Evolutionary conservation across 1,140 invertebrate species (phyloP), one percentile per base, ranked within the genome.

Genomic region (Homalodisca vitripennis): DNA sequence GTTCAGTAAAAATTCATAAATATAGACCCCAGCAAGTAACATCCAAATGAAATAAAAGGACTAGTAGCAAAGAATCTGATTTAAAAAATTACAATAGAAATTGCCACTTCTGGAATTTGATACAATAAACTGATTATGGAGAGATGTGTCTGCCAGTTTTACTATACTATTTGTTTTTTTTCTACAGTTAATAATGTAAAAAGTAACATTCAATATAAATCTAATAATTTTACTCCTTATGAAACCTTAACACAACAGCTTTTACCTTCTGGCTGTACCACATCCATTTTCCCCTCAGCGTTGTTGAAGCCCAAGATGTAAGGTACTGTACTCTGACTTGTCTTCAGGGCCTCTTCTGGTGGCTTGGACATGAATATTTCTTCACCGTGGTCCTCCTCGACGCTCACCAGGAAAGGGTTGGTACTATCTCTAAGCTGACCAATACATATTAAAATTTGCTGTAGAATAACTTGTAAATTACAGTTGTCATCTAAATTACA

Each of bases 291-390:
- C 2, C 55, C 55, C n/a, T 60, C 55, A 2, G 22, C 55, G 24
- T 22, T 27, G 26, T 60, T 60, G 24, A 60, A 26, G 14, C 55
- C 55, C 55, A 60, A 2, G 2, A 60, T 13, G 55, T 60, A 60
- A 6, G 55, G 55, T 2, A 60, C 55, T 27, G 2, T 12, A 24
- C 10, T 22, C 2, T 26, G 14, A 3, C 12, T 27, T 26, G 22
- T 10, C 22, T 60, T 10, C n/a, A 30, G 24, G 3, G 13, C 3
- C 26, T 60, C 55, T 24, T 6, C 6, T 10, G 55, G 55, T 10
- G 14, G 10, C 2, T 27, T 24, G 3, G 55, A 26, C 22, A 60
- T 29, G 3, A 60, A 6, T 26, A 60, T n/a, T 26, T 60, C 55
- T 13, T 60, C 55, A 6, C 55, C 55, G 10, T 27, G 27, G n/a